Evolutionary conservation across 2,888 invertebrate species (phyloP).

Genomic region (Melanostoma scalare): DNA sequence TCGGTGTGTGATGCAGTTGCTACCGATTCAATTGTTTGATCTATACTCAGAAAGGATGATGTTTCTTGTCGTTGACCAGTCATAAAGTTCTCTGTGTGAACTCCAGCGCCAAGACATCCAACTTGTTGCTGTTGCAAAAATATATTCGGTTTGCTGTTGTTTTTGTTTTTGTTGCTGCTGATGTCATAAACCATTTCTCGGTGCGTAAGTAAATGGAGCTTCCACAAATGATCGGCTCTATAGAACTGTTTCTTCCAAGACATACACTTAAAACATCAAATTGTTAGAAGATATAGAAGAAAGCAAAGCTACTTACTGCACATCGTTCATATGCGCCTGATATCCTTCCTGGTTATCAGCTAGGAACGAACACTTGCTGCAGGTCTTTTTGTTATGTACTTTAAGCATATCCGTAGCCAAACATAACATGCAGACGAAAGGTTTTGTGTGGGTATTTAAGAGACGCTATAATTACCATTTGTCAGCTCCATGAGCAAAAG

Average conservation of each 20-base stretch:
- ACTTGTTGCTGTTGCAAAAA: slow-evolving; percentile 79
- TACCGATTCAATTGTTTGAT: slow-evolving; percentile 82
- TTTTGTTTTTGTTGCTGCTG: slow-evolving; percentile 82
- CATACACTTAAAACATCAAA: slow-evolving; percentile 43
- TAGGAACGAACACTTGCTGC: slow-evolving; percentile 93
- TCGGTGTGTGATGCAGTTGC: slow-evolving; percentile 80
- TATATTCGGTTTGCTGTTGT: slow-evolving; percentile 77
- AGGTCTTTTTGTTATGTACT: slow-evolving; percentile 95
- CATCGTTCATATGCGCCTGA: slow-evolving; percentile 89
- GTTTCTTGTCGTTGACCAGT: slow-evolving; percentile 81
- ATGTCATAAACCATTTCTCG: slow-evolving; percentile 94
- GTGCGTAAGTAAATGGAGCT: slow-evolving; percentile 96
- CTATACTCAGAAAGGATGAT: slow-evolving; percentile 81
- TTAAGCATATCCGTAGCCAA: slow-evolving; percentile 94
- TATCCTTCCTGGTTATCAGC: slow-evolving; percentile 92
- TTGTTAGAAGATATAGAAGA: slow-evolving; percentile 13
- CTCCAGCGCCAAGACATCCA: slow-evolving; percentile 30
- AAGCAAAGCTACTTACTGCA: slow-evolving; percentile 85
- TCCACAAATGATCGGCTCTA: slow-evolving; percentile 96
- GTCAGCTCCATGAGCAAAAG: slow-evolving; percentile 95
- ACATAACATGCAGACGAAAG: slow-evolving; percentile 93
- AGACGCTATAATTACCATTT: slow-evolving; percentile 97
- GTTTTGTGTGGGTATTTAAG: slow-evolving; percentile 95
- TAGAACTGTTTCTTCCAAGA: slow-evolving; percentile 90
- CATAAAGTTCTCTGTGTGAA: slow-evolving; percentile 75